Evolutionary conservation across 2,888 invertebrate genomes (phyloP).

Genomic region (Neria commutata): DNA sequence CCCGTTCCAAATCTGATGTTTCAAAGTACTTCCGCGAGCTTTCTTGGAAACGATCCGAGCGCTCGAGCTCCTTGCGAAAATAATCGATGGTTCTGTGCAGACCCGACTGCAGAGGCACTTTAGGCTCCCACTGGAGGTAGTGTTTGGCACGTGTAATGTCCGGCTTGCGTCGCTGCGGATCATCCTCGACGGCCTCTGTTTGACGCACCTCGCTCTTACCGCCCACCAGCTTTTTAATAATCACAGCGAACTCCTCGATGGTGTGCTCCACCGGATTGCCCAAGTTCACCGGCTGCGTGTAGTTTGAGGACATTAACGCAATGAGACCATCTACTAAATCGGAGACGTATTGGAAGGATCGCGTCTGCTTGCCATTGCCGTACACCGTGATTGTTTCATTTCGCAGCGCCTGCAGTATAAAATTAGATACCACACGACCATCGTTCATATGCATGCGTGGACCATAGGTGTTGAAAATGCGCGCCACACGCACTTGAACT

Average conservation of each 20-base stretch:
- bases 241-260: slow-evolving; percentile 88
- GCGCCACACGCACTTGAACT: slow-evolving; percentile 91
- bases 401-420: slow-evolving; percentile 94
- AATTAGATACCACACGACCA: slow-evolving; percentile 96
- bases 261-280: slow-evolving; percentile 99
- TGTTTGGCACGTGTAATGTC: slow-evolving; percentile 89
- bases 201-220: slow-evolving; percentile 84
- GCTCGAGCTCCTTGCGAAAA: slow-evolving; percentile 85
- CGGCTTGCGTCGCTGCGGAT: slow-evolving; percentile 92
- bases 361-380: slow-evolving; percentile 86
- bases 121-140: slow-evolving; percentile 90
- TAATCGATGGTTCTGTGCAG: slow-evolving; percentile 91
- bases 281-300: slow-evolving; percentile 90
- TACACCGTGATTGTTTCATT: slow-evolving; percentile 94
- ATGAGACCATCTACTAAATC: slow-evolving; percentile 96
- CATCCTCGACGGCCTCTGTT: slow-evolving; percentile 89
- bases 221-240: slow-evolving; percentile 84
- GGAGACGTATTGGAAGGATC: slow-evolving; percentile 97
- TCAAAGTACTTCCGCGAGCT: slow-evolving; percentile 58
- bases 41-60: slow-evolving; percentile 60
- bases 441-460: slow-evolving; percentile 99
- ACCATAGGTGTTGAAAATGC: slow-evolving; percentile 99
- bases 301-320: slow-evolving; percentile 91
- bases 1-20: slow-evolving; percentile 48
- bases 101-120: slow-evolving; percentile 83